Evolutionary conservation across 2,797 vertebrate species (phyloP).

Genomic region (Remorina albescens): DNA sequence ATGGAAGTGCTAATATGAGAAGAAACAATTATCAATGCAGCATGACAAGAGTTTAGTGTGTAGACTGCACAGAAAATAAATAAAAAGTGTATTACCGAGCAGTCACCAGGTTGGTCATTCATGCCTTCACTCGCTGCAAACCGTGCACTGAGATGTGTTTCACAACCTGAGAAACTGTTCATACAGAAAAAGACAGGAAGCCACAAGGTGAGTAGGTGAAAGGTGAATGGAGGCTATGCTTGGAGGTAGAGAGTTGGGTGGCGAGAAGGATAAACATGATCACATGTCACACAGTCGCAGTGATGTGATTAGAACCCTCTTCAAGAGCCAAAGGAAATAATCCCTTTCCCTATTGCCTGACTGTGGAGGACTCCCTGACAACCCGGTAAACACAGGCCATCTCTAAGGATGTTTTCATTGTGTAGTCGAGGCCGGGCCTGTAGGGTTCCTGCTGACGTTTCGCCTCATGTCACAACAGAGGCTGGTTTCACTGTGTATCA

Average conservation of each 20-base stretch:
- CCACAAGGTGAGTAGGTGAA: constrained; percentile 60
- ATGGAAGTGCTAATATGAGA: constrained; percentile 29
- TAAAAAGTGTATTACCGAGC: neutral
- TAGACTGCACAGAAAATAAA: constrained; percentile 8
- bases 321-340: constrained; percentile 85
- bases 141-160: constrained; percentile 4
- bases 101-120: neutral
- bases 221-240: constrained; percentile 66
- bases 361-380: constrained; percentile 84
- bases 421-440: constrained; percentile 72
- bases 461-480: constrained; percentile 55
- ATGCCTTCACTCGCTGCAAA: neutral
- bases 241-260: constrained; percentile 64
- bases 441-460: constrained; percentile 51
- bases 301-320: constrained; percentile 81
- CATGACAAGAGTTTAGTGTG: constrained; percentile 1
- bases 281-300: constrained; percentile 60
- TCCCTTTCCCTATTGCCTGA: constrained; percentile 81
- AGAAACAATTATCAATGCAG: constrained; percentile 13
- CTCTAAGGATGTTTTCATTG: constrained; percentile 87
- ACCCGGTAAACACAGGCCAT: constrained; percentile 85
- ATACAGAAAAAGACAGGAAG: constrained; percentile 35
- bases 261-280: constrained; percentile 63
- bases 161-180: constrained; percentile 3
- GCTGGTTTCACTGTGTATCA: constrained; percentile 54